Evolutionary conservation across 2,113 vertebrate species (phyloP).

Genomic region (Peromyscus polionotus): DNA sequence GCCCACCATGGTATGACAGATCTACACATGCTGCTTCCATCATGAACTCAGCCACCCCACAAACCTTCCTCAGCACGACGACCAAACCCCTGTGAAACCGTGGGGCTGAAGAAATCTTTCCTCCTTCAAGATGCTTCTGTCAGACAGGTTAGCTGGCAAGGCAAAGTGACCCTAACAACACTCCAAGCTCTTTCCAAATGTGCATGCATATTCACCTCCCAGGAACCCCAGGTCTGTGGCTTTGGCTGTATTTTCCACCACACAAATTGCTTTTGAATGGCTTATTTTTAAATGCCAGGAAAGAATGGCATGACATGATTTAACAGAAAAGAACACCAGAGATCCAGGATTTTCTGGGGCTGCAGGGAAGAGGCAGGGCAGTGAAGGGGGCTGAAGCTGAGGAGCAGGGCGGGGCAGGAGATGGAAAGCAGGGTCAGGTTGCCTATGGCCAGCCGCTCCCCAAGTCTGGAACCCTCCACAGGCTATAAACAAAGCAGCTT

Average conservation of each 20-base stretch:
- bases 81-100: not conserved
- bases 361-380: not conserved
- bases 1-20: not conserved
- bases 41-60: not conserved
- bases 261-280: not conserved
- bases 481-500: conserved; percentile 16
- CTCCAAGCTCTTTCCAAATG: not conserved
- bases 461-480: not conserved
- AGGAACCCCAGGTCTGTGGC: not conserved
- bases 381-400: not conserved
- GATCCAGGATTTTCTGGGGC: not conserved
- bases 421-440: not conserved
- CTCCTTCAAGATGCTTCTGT: not conserved
- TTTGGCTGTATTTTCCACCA: conserved; percentile 18
- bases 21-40: not conserved
- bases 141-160: not conserved
- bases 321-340: not conserved
- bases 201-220: not conserved
- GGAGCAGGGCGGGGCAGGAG: too few species aligned
- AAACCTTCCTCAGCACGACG: not conserved
- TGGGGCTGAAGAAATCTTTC: not conserved
- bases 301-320: not conserved
- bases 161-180: not conserved
- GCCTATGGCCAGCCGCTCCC: not conserved
- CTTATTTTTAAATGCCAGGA: not conserved